Evolutionary conservation across 2,797 vertebrate species (phyloP).

Genomic region (Phoxinus dragarum): DNA sequence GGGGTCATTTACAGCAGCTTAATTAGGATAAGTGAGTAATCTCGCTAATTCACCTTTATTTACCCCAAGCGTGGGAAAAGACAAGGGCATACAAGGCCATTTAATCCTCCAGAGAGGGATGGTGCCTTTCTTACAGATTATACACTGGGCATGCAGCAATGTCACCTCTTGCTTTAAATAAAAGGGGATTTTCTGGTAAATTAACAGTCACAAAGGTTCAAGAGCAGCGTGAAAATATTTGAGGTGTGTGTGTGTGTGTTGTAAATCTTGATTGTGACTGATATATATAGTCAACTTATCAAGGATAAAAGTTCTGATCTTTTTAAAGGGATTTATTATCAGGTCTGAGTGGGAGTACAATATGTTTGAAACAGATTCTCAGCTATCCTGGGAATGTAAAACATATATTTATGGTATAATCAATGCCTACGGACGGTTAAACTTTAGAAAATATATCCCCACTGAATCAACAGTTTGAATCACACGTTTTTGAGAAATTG

Average conservation of each 20-base stretch:
- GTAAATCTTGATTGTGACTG: neutral
- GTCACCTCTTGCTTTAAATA: constrained; percentile 13
- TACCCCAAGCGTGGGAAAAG: constrained; percentile 47
- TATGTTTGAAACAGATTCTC: constrained; percentile 18
- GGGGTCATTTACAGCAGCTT: constrained; percentile 55
- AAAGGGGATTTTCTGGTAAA: constrained; percentile 22
- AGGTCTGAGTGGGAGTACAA: constrained; percentile 26
- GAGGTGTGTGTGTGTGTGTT: neutral
- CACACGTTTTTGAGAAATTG: neutral
- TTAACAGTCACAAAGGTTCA: constrained; percentile 5
- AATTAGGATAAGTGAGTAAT: constrained; percentile 60
- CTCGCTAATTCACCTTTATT: constrained; percentile 57
- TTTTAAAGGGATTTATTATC: constrained; percentile 15
- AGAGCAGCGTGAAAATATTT: neutral
- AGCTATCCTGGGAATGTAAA: constrained; percentile 7
- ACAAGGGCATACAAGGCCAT: constrained; percentile 47
- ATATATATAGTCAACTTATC: neutral
- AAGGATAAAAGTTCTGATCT: neutral
- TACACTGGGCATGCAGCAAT: constrained; percentile 6
- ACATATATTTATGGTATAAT: constrained; percentile 10
- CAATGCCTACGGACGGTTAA: neutral
- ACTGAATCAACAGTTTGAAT: constrained; percentile 9
- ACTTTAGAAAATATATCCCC: neutral
- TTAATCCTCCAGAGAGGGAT: constrained; percentile 59
- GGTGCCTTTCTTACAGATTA: constrained; percentile 15